Conservation (phyloP, 2,113 vertebrate genomes). For the Equus quagga region DNA sequence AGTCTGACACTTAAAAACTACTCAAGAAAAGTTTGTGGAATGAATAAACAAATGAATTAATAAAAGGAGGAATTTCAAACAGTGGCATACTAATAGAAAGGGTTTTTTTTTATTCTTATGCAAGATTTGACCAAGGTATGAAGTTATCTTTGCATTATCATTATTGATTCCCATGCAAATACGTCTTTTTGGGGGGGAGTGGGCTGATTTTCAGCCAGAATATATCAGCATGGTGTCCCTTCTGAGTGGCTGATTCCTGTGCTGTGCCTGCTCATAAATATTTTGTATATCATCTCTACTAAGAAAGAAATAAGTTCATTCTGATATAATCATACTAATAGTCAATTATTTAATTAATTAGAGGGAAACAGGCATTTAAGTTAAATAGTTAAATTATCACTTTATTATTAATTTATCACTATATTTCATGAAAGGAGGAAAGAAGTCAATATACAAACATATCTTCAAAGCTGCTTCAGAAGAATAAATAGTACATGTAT, state of each 20-base stretch:
- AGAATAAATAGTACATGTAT: slow-evolving; percentile 20
- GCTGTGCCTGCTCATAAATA: not conserved
- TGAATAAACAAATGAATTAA: not conserved
- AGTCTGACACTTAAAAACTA: slow-evolving; percentile 11
- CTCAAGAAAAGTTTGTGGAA: not conserved
- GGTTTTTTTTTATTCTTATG: not conserved
- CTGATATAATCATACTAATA: slow-evolving; percentile 6
- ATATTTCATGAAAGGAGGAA: slow-evolving; percentile 6
- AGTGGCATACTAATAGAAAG: not conserved
- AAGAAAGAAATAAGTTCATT: slow-evolving; percentile 51
- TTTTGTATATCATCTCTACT: slow-evolving; percentile 33
- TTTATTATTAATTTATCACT: slow-evolving; percentile 33
- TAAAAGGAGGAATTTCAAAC: not conserved
- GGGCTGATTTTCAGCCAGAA: not conserved
- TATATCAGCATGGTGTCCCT: not conserved
- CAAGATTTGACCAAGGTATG: not conserved
- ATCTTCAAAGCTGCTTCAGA: not conserved
- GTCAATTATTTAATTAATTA: slow-evolving; percentile 30
- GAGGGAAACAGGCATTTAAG: not conserved
- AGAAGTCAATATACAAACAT: not conserved
- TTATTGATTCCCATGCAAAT: not conserved
- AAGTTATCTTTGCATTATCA: not conserved
- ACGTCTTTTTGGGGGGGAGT: not conserved
- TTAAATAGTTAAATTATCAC: slow-evolving; percentile 11
- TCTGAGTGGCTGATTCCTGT: not conserved